A percentile compares a stretch with the other conserved stretches of the same genome.
phyloP scores from a whole-genome alignment of 2,888 invertebrate genomes.

The Disparrhopalites patrizii region DNA sequence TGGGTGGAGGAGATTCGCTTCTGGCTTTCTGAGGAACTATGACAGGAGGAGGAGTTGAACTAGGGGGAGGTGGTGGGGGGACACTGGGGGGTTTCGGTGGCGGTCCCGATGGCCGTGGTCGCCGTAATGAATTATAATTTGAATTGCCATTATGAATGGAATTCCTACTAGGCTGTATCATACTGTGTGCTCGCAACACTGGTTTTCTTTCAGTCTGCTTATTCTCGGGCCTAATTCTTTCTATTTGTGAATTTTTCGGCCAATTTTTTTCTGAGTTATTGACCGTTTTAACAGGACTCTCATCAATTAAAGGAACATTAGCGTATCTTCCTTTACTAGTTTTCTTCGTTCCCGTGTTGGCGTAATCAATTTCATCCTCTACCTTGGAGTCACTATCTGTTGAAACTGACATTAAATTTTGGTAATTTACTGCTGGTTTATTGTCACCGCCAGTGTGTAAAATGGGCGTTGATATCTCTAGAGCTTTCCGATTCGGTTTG shows the following conservation, averaged over 20 bases:
- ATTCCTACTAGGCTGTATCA: constrained; percentile 44
- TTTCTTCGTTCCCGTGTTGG: constrained; percentile 12
- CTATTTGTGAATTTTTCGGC: constrained; percentile 9
- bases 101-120: constrained; percentile 39
- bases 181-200: constrained; percentile 44
- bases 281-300: constrained; percentile 23
- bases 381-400: neutral
- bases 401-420: constrained; percentile 23
- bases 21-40: constrained; percentile 11
- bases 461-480: constrained; percentile 47
- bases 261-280: neutral
- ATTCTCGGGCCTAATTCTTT: constrained; percentile 14
- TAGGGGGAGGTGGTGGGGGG: constrained; percentile 21
- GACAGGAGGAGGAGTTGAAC: neutral
- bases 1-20: constrained; percentile 28
- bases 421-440: constrained; percentile 4
- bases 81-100: constrained; percentile 44
- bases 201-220: constrained; percentile 31
- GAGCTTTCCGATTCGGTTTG: constrained; percentile 28
- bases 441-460: constrained; percentile 32
- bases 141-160: constrained; percentile 33
- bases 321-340: constrained; percentile 28
- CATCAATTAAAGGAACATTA: constrained; percentile 30
- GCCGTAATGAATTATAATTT: constrained; percentile 44
- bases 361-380: constrained; percentile 33